These are phyloP conservation scores for Channa striata DNA, from an alignment of 2,797 vertebrate species.

Conservation along the genomic window DNA sequence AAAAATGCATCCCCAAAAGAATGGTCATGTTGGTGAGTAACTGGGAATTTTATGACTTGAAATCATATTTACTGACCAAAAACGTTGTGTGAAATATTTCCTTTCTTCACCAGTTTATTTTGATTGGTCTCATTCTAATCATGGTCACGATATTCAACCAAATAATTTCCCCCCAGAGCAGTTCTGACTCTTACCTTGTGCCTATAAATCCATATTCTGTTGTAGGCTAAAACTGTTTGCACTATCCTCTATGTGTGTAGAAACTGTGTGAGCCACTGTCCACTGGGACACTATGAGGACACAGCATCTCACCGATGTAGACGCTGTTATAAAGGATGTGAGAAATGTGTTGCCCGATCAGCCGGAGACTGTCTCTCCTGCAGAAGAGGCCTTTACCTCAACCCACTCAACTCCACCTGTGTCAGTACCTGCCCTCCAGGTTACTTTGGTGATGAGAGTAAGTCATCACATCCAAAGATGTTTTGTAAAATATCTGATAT, in stretches of 20 bases:
- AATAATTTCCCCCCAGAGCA: no score
- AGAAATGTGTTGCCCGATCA: conserved; percentile 82
- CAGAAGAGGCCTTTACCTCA: conserved; percentile 85
- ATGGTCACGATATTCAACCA: no score
- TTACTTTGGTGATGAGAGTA: conserved; percentile 87
- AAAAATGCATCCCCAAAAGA: no score
- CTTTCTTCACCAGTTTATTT: no score
- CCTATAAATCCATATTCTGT: neutral
- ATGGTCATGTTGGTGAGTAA: no score
- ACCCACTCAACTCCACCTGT: conserved; percentile 83
- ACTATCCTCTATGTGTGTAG: conserved; percentile 63
- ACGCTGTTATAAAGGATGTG: conserved; percentile 88
- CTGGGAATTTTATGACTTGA: no score
- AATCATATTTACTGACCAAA: no score
- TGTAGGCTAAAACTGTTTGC: neutral
- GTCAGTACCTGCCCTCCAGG: conserved; percentile 80
- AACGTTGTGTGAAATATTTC: no score
- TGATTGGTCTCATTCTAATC: no score
- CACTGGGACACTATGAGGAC: conserved; percentile 86
- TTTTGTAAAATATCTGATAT: no score
- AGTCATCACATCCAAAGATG: conserved; percentile 56
- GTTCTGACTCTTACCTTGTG: no score
- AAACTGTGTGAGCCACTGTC: conserved; percentile 90
- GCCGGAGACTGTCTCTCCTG: conserved; percentile 84
- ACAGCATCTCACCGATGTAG: conserved; percentile 82